Percentiles rank a stretch among this genome's conserved stretches.
Conservation (phyloP, 2,797 vertebrate genomes). For the Molossus molossus region DNA sequence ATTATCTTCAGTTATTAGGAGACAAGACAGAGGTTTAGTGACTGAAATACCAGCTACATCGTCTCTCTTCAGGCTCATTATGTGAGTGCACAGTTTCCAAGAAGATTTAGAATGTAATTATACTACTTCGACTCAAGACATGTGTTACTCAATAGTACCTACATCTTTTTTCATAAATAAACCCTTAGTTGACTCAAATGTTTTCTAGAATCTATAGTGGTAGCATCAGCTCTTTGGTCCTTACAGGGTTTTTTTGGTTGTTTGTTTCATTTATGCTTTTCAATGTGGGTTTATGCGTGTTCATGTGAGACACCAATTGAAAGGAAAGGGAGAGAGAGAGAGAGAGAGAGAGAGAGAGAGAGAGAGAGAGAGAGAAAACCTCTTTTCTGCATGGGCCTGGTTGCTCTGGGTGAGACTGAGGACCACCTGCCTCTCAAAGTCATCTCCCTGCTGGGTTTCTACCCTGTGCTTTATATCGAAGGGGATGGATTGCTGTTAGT, state of each 20-base stretch:
- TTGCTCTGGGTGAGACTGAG: background rate
- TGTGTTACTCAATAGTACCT: background rate
- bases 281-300: background rate
- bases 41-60: background rate
- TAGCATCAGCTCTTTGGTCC: background rate
- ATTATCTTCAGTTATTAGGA: constrained; percentile 1
- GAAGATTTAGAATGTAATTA: background rate
- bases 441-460: background rate
- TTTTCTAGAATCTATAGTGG: background rate
- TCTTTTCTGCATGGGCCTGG: no score
- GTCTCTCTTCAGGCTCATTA: background rate
- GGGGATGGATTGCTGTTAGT: background rate
- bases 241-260: background rate
- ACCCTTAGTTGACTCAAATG: background rate
- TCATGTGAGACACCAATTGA: background rate
- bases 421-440: background rate
- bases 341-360: background rate
- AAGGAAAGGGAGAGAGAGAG: background rate
- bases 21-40: background rate
- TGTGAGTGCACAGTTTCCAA: background rate
- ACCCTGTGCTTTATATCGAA: background rate
- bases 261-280: background rate
- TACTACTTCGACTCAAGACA: background rate
- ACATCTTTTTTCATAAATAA: constrained; percentile 28
- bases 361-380: background rate